Conservation (phyloP, 1,140 invertebrate genomes). For the Ooceraea biroi region DNA sequence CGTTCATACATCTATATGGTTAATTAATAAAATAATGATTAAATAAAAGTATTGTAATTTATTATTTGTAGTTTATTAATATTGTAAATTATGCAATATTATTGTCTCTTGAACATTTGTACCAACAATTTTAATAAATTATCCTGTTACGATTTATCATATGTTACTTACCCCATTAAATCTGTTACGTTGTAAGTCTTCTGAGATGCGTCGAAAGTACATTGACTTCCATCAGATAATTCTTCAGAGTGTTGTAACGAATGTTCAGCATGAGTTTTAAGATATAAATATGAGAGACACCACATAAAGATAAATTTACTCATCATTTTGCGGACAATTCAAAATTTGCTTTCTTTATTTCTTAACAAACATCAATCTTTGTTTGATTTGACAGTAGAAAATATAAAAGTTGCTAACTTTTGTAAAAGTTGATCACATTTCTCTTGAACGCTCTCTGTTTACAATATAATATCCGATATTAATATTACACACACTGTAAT, state of each 20-base stretch:
- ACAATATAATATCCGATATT: constrained; percentile 9
- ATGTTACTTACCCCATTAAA: constrained; percentile 78
- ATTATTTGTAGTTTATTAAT: too few relatives aligned
- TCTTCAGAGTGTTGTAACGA: constrained; percentile 1
- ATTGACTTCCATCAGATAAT: constrained; percentile 51
- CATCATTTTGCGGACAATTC: constrained; percentile 1
- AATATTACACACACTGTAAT: background rate
- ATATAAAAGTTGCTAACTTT: constrained; percentile 1
- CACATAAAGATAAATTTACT: constrained; percentile 50
- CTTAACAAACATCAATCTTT: background rate
- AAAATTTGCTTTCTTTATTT: background rate
- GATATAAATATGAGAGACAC: constrained; percentile 22
- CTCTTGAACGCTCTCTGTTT: background rate
- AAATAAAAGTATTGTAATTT: background rate
- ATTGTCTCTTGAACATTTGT: background rate
- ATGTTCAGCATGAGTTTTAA: background rate
- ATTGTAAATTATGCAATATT: background rate
- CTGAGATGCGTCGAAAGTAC: constrained; percentile 64
- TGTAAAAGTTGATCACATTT: background rate
- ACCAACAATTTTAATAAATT: background rate
- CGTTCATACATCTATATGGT: constrained; percentile 74
- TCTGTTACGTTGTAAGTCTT: constrained; percentile 78
- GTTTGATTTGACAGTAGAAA: background rate
- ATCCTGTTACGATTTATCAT: background rate
- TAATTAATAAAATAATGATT: constrained; percentile 27